Conservation (phyloP, 2,797 vertebrate species). For the Linurgus olivaceus region DNA sequence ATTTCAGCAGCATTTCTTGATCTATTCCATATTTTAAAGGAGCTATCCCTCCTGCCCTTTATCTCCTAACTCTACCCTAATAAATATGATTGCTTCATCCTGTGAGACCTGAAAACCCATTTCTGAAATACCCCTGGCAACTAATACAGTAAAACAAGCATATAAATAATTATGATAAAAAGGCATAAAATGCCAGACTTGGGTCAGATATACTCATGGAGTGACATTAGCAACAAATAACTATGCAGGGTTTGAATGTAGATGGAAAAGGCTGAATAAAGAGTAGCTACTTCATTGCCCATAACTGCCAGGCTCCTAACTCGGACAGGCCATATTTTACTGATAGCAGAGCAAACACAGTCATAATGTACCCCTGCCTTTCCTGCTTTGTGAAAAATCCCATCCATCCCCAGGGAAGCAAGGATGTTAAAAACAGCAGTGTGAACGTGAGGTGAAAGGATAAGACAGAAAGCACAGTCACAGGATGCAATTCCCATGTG, state of each 20-base stretch:
- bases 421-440: background rate
- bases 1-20: background rate
- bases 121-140: slow-evolving; percentile 28
- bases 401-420: background rate
- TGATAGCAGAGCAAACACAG: slow-evolving; percentile 36
- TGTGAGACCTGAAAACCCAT: slow-evolving; percentile 33
- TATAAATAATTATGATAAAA: slow-evolving; percentile 60
- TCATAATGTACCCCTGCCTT: slow-evolving; percentile 39
- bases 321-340: slow-evolving; percentile 25
- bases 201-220: background rate
- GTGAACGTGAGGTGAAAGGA: background rate
- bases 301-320: slow-evolving; percentile 52
- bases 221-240: slow-evolving; percentile 34
- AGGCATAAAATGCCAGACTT: slow-evolving; percentile 21
- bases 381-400: slow-evolving; percentile 39
- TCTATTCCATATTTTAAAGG: background rate
- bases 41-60: background rate
- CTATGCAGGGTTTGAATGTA: background rate
- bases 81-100: slow-evolving; percentile 11
- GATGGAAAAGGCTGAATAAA: slow-evolving; percentile 22
- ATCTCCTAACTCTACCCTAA: background rate
- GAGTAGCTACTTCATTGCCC: background rate
- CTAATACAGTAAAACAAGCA: slow-evolving; percentile 31
- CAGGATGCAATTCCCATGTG: background rate
- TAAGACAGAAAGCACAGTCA: slow-evolving; percentile 24